Percentiles rank a stretch among this genome's conserved stretches.
phyloP scores from a whole-genome alignment of 2,113 vertebrate genomes.

The Xerus inauris region DNA sequence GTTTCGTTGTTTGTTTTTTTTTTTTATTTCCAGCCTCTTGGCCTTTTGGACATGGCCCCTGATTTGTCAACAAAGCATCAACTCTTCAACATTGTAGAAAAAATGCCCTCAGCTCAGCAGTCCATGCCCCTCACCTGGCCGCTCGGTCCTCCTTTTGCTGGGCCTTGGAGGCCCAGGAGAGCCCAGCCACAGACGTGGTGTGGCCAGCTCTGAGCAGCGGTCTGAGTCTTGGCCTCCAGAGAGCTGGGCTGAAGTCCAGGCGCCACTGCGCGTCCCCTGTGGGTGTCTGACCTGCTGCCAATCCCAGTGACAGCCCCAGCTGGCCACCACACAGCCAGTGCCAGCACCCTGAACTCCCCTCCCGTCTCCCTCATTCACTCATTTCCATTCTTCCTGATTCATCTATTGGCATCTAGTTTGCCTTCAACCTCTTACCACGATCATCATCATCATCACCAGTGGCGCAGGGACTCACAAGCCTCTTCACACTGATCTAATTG shows the following conservation, averaged over 20 bases:
- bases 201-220: not conserved
- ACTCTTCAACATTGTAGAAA: not conserved
- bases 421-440: not conserved
- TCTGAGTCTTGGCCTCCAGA: not conserved
- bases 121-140: not conserved
- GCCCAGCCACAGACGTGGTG: not conserved
- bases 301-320: not conserved
- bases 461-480: not conserved
- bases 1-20: not conserved
- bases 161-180: not conserved
- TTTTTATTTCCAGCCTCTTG: not conserved
- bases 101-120: too few relatives aligned
- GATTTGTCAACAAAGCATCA: not conserved
- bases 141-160: not conserved
- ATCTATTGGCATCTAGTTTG: not conserved
- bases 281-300: not conserved
- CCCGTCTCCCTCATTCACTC: not conserved
- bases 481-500: not conserved
- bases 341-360: not conserved
- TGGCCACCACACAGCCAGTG: fast-evolving
- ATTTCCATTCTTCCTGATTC: not conserved
- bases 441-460: not conserved
- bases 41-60: not conserved
- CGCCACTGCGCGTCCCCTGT: fast-evolving
- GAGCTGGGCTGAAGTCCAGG: not conserved